A percentile compares a stretch with the other conserved stretches of the same genome.
These are phyloP conservation scores for Coremacera marginata DNA, from an alignment of 2,888 invertebrate genomes.

Conservation along the genomic window DNA sequence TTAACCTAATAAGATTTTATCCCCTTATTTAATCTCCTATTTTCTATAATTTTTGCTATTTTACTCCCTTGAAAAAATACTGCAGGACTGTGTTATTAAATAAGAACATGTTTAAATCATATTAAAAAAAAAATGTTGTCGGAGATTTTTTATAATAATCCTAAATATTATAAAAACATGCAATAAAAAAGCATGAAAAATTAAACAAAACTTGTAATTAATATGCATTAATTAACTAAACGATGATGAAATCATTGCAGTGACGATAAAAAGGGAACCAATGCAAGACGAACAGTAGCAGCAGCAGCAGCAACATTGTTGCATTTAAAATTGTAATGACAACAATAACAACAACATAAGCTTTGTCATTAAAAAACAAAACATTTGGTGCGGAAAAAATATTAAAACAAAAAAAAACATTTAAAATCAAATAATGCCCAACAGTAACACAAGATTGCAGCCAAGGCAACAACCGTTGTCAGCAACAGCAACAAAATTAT, in stretches of 20 bases:
- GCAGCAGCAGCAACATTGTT: not conserved
- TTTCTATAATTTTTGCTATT: too few species aligned
- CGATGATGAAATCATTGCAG: constrained; percentile 6
- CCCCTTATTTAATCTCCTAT: too few species aligned
- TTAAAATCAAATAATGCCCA: not conserved
- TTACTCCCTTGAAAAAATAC: too few species aligned
- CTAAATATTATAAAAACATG: too few species aligned
- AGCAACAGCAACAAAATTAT: not conserved
- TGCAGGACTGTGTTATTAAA: too few species aligned
- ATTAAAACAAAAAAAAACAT: not conserved
- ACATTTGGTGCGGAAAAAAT: not conserved
- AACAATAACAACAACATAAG: not conserved
- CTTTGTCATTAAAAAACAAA: not conserved
- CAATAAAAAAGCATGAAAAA: not conserved
- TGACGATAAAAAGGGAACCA: not conserved
- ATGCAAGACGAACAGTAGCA: not conserved
- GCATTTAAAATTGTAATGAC: constrained; percentile 22
- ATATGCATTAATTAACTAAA: constrained; percentile 5
- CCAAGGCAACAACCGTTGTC: not conserved
- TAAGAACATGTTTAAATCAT: too few species aligned
- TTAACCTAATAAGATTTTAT: too few species aligned
- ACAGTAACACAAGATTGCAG: constrained; percentile 15
- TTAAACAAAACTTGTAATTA: not conserved
- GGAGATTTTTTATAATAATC: too few species aligned
- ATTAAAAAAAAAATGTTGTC: not conserved